phyloP scores from a whole-genome alignment of 2,888 invertebrate genomes.

The Cantharis nigra region DNA sequence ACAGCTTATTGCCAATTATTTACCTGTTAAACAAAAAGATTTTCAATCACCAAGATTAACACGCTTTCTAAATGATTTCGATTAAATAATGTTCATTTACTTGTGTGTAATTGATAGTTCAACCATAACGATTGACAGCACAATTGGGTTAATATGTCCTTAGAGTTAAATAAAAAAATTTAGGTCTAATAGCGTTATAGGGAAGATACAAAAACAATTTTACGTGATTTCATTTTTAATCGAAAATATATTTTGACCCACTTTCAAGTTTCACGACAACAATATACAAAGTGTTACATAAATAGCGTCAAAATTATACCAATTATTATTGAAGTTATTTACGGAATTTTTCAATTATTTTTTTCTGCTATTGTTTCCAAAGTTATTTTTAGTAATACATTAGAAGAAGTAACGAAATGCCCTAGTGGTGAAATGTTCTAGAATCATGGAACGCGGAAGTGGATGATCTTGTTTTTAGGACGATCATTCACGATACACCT shows the following conservation, averaged over 20 bases:
- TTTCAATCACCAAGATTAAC: not conserved
- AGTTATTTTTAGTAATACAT: too few relatives aligned
- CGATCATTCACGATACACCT: too few relatives aligned
- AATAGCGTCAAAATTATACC: not conserved
- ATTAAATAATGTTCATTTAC: not conserved
- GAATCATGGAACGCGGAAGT: too few relatives aligned
- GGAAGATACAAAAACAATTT: not conserved
- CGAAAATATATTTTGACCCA: not conserved
- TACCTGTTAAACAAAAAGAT: constrained; percentile 10
- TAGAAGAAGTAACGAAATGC: too few relatives aligned
- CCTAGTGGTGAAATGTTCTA: too few relatives aligned
- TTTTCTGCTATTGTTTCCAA: too few relatives aligned
- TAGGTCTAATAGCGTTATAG: too few relatives aligned
- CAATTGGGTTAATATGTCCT: not conserved
- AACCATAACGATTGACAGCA: not conserved
- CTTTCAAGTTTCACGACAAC: not conserved
- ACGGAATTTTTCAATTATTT: too few relatives aligned
- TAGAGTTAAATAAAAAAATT: not conserved
- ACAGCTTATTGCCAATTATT: constrained; percentile 4
- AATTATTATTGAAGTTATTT: too few relatives aligned
- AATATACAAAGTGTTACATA: not conserved
- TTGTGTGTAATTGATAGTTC: not conserved
- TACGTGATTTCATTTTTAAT: not conserved
- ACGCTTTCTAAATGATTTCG: not conserved
- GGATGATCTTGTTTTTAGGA: too few relatives aligned